phyloP scores from a whole-genome alignment of 2,113 vertebrate species.

The Morone saxatilis region DNA sequence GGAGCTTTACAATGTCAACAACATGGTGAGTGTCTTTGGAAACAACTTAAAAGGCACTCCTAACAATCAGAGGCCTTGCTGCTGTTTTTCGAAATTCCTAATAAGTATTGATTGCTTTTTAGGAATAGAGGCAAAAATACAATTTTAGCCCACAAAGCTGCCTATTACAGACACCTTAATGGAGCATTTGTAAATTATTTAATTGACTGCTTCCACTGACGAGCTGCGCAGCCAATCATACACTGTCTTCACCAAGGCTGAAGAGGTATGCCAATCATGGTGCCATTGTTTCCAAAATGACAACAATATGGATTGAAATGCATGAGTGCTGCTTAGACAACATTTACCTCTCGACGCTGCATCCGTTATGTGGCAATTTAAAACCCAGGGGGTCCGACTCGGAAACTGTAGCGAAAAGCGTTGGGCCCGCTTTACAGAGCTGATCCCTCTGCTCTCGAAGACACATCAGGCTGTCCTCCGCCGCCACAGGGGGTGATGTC shows the following conservation, averaged over 20 bases:
- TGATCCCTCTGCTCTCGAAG: conserved; percentile 11
- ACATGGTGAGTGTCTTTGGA: conserved; percentile 33
- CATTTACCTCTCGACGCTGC: conserved; percentile 67
- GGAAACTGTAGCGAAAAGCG: conserved; percentile 52
- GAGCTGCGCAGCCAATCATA: conserved; percentile 48
- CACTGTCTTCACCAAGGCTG: conserved; percentile 55
- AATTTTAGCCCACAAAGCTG: conserved; percentile 49
- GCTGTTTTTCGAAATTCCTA: conserved; percentile 31
- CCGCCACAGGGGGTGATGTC: conserved; percentile 52
- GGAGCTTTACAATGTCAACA: conserved; percentile 66
- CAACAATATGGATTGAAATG: conserved; percentile 69
- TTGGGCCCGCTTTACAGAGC: conserved; percentile 43
- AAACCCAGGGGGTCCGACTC: conserved; percentile 60
- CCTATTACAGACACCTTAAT: conserved; percentile 62
- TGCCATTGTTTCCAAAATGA: conserved; percentile 76
- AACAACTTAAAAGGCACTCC: conserved; percentile 46
- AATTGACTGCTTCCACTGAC: conserved; percentile 57
- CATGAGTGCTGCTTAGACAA: conserved; percentile 71
- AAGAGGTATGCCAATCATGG: conserved; percentile 69
- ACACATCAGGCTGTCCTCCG: conserved; percentile 51
- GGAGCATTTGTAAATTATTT: conserved; percentile 72
- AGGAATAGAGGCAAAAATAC: conserved; percentile 45
- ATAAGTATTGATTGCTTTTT: conserved; percentile 46
- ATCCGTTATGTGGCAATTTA: conserved; percentile 72
- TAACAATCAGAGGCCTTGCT: conserved; percentile 30